Conservation (phyloP, 2,797 vertebrate species). For the Pseudochirops cupreus region DNA sequence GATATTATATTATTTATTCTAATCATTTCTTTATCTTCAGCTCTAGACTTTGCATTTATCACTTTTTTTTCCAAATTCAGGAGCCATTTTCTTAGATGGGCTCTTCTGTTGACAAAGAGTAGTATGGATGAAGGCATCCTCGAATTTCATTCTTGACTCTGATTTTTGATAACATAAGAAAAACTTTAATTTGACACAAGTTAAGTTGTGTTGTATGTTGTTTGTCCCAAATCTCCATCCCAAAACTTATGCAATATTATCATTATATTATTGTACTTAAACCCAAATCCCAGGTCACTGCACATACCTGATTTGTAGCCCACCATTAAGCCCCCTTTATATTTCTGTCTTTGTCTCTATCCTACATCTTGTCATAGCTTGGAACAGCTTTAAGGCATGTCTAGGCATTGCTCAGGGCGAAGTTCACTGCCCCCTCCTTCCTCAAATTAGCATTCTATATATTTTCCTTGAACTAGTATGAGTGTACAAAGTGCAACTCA, state of each 20-base stretch:
- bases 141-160: conserved; percentile 4
- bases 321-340: too few relatives aligned
- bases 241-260: not conserved
- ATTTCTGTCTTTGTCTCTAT: too few relatives aligned
- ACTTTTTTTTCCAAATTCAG: conserved; percentile 13
- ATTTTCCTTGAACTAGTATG: too few relatives aligned
- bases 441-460: too few relatives aligned
- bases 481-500: too few relatives aligned
- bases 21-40: not conserved
- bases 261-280: not conserved
- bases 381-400: too few relatives aligned
- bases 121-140: not conserved
- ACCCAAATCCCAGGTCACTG: too few relatives aligned
- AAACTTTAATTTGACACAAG: conserved; percentile 15
- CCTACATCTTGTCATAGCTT: too few relatives aligned
- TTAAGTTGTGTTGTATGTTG: not conserved
- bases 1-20: conserved; percentile 12
- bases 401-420: too few relatives aligned
- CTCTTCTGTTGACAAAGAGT: not conserved
- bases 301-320: too few relatives aligned
- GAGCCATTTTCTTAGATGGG: not conserved
- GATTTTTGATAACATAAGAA: conserved; percentile 3
- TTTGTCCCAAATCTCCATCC: not conserved
- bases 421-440: too few relatives aligned
- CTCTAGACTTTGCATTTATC: conserved; percentile 11